Percentiles rank a stretch among this genome's conserved stretches.
Evolutionary conservation across 2,113 vertebrate species (phyloP).

Genomic region (Megaptera novaeangliae): DNA sequence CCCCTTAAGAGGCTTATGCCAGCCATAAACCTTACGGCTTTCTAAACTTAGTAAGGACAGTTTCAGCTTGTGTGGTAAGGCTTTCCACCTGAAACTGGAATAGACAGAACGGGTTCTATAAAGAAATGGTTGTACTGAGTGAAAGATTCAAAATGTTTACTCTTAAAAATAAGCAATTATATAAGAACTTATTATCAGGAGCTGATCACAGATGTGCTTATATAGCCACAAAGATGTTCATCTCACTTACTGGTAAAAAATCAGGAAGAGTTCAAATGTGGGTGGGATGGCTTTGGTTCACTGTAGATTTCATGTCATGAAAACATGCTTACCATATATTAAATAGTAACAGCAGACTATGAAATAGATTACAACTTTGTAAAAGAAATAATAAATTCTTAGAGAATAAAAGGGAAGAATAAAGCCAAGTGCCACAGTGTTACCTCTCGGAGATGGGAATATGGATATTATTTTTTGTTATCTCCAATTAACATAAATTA

Average conservation of each 20-base stretch:
- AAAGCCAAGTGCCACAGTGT: not conserved
- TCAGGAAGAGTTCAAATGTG: not conserved
- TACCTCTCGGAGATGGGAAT: not conserved
- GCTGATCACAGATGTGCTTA: not conserved
- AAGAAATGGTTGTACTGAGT: not conserved
- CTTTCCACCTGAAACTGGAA: not conserved
- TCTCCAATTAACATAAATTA: not conserved
- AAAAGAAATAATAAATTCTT: not conserved
- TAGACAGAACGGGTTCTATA: not conserved
- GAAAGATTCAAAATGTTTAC: constrained; percentile 9
- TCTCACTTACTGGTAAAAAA: not conserved
- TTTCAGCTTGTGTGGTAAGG: not conserved
- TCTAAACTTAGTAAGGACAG: not conserved
- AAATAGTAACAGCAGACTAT: not conserved
- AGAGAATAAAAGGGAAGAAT: not conserved
- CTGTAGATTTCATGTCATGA: not conserved
- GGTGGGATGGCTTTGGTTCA: not conserved
- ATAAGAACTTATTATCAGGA: not conserved
- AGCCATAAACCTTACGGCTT: not conserved
- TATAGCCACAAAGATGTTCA: not conserved
- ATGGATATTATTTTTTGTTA: not conserved
- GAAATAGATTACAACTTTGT: not conserved
- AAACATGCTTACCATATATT: not conserved
- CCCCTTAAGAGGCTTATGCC: not conserved
- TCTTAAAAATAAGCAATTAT: not conserved